A percentile compares a stretch with the other conserved stretches of the same genome.
These are phyloP conservation scores for Ormyrus labotus DNA, from an alignment of 2,888 invertebrate species.

Conservation along the genomic window DNA sequence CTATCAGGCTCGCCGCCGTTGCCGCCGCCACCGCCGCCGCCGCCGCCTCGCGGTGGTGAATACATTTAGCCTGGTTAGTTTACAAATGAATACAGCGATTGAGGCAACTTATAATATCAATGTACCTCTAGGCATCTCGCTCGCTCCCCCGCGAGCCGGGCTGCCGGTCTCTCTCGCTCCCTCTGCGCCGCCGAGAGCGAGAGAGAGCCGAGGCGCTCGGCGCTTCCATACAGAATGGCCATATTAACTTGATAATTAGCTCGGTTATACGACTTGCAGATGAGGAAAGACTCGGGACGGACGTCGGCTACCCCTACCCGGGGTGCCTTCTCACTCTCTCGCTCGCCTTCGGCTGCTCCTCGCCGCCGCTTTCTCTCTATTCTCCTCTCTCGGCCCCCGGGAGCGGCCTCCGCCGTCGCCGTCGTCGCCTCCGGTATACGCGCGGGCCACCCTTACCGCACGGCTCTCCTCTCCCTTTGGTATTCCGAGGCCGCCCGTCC, in stretches of 20 bases:
- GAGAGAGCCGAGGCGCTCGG: conserved; percentile 59
- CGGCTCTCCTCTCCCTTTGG: conserved; percentile 26
- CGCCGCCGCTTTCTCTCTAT: conserved; percentile 62
- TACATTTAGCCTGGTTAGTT: conserved; percentile 78
- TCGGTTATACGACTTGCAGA: conserved; percentile 93
- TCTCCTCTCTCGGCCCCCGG: conserved; percentile 56
- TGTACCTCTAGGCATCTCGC: conserved; percentile 76
- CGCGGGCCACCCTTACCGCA: conserved; percentile 8
- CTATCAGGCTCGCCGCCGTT: conserved; percentile 67
- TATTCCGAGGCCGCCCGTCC: conserved; percentile 71
- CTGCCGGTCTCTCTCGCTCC: conserved; percentile 57
- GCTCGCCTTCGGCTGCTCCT: conserved; percentile 65
- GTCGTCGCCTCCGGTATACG: conserved; percentile 62
- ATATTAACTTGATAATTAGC: conserved; percentile 94
- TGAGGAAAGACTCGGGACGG: conserved; percentile 80
- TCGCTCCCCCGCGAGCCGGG: conserved; percentile 62
- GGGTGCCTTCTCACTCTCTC: conserved; percentile 64
- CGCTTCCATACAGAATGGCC: conserved; percentile 85
- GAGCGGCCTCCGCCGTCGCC: conserved; percentile 28
- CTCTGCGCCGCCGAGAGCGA: conserved; percentile 1
- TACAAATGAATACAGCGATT: conserved; percentile 85
- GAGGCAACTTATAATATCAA: conserved; percentile 85
- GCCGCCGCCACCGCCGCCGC: no score
- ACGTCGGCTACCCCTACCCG: conserved; percentile 76
- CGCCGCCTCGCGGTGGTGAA: conserved; percentile 74